Base-by-base conservation (phyloP, 30 jellyfish, hydroid and myxozoan species). In the Turritopsis rubra region DNA sequence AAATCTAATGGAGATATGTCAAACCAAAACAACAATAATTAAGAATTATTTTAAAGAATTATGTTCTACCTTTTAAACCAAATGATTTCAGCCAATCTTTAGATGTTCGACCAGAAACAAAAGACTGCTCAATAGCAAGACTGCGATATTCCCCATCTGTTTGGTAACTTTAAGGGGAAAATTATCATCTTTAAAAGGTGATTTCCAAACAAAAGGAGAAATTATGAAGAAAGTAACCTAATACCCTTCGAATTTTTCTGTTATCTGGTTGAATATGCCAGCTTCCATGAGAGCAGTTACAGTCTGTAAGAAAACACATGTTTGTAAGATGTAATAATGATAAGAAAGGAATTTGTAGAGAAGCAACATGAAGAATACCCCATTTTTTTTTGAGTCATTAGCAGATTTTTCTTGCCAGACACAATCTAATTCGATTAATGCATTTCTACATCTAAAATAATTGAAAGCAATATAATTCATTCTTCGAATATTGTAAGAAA, bases 61-160 rank as follows among this genome's bases (percentile, higher is more conserved):
- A n/a, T n/a, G n/a, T n/a, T 8, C 16, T 75, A 86, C 97, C 96
- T 83, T 86, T 86, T 75, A 91, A 73, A 9, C 97, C 83, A 65
- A 79, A 85, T 65, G 82, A 85, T 27, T 77, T 83, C 16, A 91
- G 90, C 97, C 97, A 91, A 19, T 91, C 96, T 52, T 79, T 85
- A 1, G 96, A 89, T 9, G 96, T 80, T 85, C 94, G 79, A 4
- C 77, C 79, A 18, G 94, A 90, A 28, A 84, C 81, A 24, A 88
- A 75, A 25, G 96, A 85, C 60, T 75, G 27, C 87, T 89, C 90
- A 24, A 84, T 84, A 7, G 89, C 31, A 26, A 83, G 72, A 20
- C 77, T 52, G 1, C 70, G 79, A 9, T 29, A 80, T 22, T 29
- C 83, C 16, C 54, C 85, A 79, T 52, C 79, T 13, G n/a, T 20